Evolutionary conservation across 2,888 invertebrate genomes (phyloP).

Genomic region (Incurvaria masculella): DNA sequence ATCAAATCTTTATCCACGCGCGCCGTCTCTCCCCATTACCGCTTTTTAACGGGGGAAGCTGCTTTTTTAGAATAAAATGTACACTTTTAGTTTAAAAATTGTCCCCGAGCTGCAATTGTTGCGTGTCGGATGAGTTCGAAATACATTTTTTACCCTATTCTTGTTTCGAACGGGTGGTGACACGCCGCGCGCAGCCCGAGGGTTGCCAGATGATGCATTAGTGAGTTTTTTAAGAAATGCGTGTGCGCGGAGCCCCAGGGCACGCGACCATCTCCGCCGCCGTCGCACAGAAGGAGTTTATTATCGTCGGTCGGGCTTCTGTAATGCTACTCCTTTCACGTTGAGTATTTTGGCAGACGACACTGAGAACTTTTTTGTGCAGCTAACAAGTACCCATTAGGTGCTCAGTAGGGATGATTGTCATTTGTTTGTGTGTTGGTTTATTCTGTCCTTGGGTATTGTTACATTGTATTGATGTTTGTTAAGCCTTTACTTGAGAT

Average conservation of each 20-base stretch:
- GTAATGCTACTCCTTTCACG: neutral
- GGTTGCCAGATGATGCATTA: conserved; percentile 7
- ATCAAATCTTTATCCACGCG: conserved; percentile 56
- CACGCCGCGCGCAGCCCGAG: conserved; percentile 19
- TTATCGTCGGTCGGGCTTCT: neutral
- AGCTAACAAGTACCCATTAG: too few relatives aligned
- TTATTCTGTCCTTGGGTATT: too few relatives aligned
- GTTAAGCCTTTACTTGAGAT: too few relatives aligned
- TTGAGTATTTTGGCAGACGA: neutral
- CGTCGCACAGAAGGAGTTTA: neutral
- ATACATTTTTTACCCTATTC: conserved; percentile 48
- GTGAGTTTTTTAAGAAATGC: neutral
- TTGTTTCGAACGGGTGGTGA: conserved; percentile 48
- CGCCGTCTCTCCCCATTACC: conserved; percentile 43
- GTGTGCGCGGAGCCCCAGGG: conserved; percentile 17
- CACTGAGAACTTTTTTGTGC: too few relatives aligned
- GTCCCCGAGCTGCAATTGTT: conserved; percentile 54
- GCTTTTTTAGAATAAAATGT: conserved; percentile 52
- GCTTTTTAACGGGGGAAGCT: conserved; percentile 50
- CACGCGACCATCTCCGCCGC: conserved; percentile 22
- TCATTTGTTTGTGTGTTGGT: too few relatives aligned
- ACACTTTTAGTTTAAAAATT: conserved; percentile 47
- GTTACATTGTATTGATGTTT: too few relatives aligned
- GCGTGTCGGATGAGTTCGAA: conserved; percentile 55
- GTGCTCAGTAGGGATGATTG: too few relatives aligned